A percentile compares a stretch with the other conserved stretches of the same genome.
Conservation (phyloP, 2,113 vertebrate genomes). For the Chionomys nivalis region DNA sequence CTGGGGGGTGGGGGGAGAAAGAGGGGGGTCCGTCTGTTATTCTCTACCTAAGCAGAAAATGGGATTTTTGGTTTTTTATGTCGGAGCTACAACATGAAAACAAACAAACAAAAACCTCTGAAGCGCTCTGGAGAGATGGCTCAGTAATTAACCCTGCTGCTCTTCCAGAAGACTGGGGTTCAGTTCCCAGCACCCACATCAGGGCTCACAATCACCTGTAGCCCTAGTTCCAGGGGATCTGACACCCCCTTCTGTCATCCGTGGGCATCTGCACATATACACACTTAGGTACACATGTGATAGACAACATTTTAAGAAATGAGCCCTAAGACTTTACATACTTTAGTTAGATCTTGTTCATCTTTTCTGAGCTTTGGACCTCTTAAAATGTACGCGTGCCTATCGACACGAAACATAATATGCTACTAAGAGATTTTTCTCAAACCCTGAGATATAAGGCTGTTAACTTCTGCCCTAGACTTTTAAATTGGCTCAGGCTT, state of each 20-base stretch:
- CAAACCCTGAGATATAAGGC: neutral
- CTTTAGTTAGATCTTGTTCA: neutral
- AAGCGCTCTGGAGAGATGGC: neutral
- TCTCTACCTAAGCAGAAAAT: neutral
- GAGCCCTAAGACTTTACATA: neutral
- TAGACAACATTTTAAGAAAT: neutral
- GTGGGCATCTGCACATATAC: neutral
- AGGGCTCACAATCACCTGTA: neutral
- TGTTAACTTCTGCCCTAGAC: neutral
- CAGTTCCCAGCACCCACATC: neutral
- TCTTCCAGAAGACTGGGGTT: neutral
- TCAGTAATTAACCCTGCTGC: neutral
- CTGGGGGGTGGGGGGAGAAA: neutral
- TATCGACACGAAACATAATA: constrained; percentile 1
- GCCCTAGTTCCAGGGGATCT: neutral
- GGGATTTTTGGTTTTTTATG: neutral
- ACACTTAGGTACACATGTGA: neutral
- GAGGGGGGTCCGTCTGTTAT: neutral
- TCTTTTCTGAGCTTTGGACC: neutral
- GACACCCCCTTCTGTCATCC: neutral
- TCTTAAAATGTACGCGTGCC: neutral
- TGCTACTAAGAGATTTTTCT: neutral
- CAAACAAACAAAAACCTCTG: neutral
- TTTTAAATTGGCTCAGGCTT: neutral
- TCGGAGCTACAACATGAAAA: constrained; percentile 19